A percentile compares a stretch with the other conserved stretches of the same genome.
Evolutionary conservation across 1,140 invertebrate species (phyloP).

Genomic region (Whitmania pigra): DNA sequence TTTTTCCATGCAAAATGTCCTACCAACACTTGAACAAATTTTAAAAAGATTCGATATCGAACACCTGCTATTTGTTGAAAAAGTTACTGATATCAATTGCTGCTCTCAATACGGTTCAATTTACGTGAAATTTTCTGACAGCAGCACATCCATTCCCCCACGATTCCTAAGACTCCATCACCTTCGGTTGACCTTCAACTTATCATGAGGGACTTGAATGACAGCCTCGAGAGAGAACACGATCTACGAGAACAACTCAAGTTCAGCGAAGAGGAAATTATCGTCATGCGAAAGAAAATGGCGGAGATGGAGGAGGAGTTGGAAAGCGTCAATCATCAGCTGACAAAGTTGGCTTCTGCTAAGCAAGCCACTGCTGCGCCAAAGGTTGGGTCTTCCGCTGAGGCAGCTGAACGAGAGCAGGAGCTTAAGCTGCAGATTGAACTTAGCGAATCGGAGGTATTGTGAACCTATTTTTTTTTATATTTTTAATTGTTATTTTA

Average conservation of each 20-base stretch:
- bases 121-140: background rate
- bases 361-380: slow-evolving; percentile 20
- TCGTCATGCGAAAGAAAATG: slow-evolving; percentile 64
- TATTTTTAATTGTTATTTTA: background rate
- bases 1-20: too few species aligned
- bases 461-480: background rate
- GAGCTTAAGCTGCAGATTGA: slow-evolving; percentile 67
- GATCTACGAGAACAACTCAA: slow-evolving; percentile 77
- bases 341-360: slow-evolving; percentile 72
- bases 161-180: background rate
- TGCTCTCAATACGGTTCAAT: too few species aligned
- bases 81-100: too few species aligned
- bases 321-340: slow-evolving; percentile 74
- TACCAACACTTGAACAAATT: too few species aligned
- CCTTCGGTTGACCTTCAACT: slow-evolving; percentile 40
- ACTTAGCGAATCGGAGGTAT: slow-evolving; percentile 70
- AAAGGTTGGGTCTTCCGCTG: slow-evolving; percentile 3
- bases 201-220: slow-evolving; percentile 69
- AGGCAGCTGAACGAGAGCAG: slow-evolving; percentile 32
- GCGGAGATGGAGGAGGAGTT: slow-evolving; percentile 81
- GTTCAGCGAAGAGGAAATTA: slow-evolving; percentile 77
- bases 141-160: background rate
- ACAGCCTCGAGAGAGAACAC: slow-evolving; percentile 76
- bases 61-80: too few species aligned
- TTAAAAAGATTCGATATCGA: too few species aligned